Evolutionary conservation across 2,113 vertebrate species (phyloP), one percentile per base, ranked within the genome.

Genomic region (Cardinalis cardinalis): DNA sequence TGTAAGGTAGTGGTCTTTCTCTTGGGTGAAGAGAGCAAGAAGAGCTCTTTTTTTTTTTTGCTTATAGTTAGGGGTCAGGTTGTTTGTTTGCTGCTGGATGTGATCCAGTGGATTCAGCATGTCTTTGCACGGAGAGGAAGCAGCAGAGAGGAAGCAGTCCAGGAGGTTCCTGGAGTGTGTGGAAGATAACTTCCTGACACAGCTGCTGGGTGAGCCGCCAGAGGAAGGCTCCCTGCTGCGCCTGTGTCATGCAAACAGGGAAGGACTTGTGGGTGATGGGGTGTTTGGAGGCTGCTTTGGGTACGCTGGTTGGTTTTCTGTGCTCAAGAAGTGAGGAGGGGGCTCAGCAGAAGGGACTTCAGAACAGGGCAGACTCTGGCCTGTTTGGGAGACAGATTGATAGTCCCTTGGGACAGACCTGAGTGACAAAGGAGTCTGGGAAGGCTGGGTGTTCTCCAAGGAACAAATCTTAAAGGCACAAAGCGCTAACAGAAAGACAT

Each of bases 31-130:
- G 32, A 90, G 51, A 79, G 52, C 58, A 59, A 78, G 63, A 83
- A 90, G 32, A 82, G 8, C 68, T 61, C 32, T 41, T 26, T 41
- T 38, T 26, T 41, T 72, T 46, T 92, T 78, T 88, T 70, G 41
- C 81, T 69, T 79, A 9, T 16, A 65, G 74, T 87, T 76, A 89
- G 56, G 89, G 66, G 48, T 80, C 58, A 80, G 55, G 74, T 87
- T 17, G 55, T 95, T 95, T 93, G 79, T 95, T 93, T 95, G 89
- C 66, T 85, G 17, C 52, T 93, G 92, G 93, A 87, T 92, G 46
- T 29, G 51, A 90, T 95, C 88, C 88, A 95, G 59, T 87, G 72
- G 80, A 63, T 96, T 93, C 46, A 44, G 92, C 28, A 9, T 8
- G 15, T 84, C 41, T 81, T 69, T 88, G 66, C 12, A 13, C 26